Base-by-base conservation (phyloP, 2,888 invertebrate species). In the Lasioglossum oenotherae region DNA sequence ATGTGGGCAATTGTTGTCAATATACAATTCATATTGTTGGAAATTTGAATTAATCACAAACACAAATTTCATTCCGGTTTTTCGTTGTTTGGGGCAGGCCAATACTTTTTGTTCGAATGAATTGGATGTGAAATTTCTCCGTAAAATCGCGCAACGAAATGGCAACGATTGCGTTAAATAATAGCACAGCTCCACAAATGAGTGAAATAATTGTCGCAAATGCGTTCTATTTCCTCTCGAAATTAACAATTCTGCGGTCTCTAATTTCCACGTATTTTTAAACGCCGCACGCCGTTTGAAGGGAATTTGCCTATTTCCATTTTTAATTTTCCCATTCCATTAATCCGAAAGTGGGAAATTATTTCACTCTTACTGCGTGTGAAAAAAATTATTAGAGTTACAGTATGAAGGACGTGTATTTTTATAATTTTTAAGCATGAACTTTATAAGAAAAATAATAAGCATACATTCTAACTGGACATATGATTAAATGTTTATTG, bases 61-160 rank as follows among this genome's bases (percentile, higher is more conserved):
- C 6, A n/a, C 5, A 38, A 41, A 41, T 71, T 41, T n/a, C 38
- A n/a, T 41, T 41, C 41, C 71, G 16, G 5, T n/a, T 71, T 41
- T 41, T 41, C 14, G 2, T 71, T 38, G 12, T 69, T 69, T 38
- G n/a, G 4, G 41, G n/a, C 38, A 41, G 10, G 5, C n/a, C 41
- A 41, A 71, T 71, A 71, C n/a, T 71, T 71, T 71, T 41, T 41
- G n/a, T 71, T 71, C n/a, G 23, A 41, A 71, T 14, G 14, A 41
- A 71, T 71, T 5, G 23, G n/a, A 38, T 14, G n/a, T 23, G 41
- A 14, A 71, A 69, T 69, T 38, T 19, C 69, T 3, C 8, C 12
- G 38, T 38, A 23, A 69, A 67, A 35, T 35, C 16, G 16, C 31
- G 2, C 23, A 23, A 4, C 38, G 23, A 10, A 35, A 23, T 23